Percentiles rank a stretch among this genome's conserved stretches.
phyloP scores from a whole-genome alignment of 64 coral and sea anemone species.

The Cladopsammia gracilis region DNA sequence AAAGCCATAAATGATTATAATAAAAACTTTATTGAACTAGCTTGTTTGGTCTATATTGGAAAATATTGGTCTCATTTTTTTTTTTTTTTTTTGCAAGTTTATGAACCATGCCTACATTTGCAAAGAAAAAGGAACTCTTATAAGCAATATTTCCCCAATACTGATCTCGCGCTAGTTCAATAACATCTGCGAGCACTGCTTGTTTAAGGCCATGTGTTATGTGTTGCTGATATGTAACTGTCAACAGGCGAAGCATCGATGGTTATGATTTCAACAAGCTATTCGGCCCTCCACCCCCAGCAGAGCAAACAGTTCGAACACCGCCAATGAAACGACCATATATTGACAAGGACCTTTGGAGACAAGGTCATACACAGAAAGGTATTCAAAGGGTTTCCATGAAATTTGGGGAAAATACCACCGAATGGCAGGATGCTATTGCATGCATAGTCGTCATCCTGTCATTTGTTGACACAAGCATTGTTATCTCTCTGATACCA shows the following conservation, averaged over 20 bases:
- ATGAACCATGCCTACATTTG: too few species aligned
- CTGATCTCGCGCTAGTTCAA: too few species aligned
- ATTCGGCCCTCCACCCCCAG: not conserved
- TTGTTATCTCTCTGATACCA: too few species aligned
- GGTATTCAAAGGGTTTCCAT: constrained; percentile 27
- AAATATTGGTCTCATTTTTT: too few species aligned
- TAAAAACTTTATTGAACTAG: too few species aligned
- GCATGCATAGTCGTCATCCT: too few species aligned
- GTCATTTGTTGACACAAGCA: too few species aligned
- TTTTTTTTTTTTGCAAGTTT: too few species aligned
- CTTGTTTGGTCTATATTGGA: too few species aligned
- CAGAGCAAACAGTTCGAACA: not conserved
- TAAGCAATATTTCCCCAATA: too few species aligned
- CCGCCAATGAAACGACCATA: constrained; percentile 9
- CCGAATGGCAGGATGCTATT: not conserved
- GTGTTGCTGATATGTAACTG: constrained; percentile 35
- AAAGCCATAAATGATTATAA: too few species aligned
- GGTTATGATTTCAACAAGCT: constrained; percentile 41
- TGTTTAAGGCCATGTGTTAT: constrained; percentile 28
- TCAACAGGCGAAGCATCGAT: constrained; percentile 35
- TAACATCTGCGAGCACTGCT: not conserved
- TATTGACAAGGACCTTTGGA: constrained; percentile 68
- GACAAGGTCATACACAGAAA: constrained; percentile 32
- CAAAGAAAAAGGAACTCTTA: too few species aligned
- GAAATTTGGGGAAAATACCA: not conserved